Conservation (phyloP, 2,797 vertebrate genomes). For the Arrhamphus sclerolepis region DNA sequence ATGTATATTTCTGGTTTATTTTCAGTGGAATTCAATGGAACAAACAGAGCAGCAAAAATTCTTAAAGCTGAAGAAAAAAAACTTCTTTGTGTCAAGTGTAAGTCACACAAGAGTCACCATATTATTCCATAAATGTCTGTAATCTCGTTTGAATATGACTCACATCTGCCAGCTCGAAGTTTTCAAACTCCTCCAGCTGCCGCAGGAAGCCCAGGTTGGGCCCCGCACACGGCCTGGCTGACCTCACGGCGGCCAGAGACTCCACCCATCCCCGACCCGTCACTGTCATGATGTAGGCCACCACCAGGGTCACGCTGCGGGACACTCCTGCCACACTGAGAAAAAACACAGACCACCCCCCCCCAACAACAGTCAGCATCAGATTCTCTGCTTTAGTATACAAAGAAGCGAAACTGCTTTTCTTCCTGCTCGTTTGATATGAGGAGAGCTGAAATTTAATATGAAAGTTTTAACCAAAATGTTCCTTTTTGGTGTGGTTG, state of each 20-base stretch:
- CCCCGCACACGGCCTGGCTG: slow-evolving; percentile 87
- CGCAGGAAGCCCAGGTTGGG: slow-evolving; percentile 93
- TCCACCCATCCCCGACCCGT: slow-evolving; percentile 92
- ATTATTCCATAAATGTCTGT: too few species aligned
- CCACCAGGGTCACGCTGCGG: slow-evolving; percentile 91
- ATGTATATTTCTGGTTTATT: too few species aligned
- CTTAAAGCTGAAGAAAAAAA: too few species aligned
- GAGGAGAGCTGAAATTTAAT: slow-evolving; percentile 46
- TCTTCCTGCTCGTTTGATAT: slow-evolving; percentile 48
- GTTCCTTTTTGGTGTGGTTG: slow-evolving; percentile 50
- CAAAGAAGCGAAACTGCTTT: slow-evolving; percentile 54
- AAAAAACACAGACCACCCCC: slow-evolving; percentile 21
- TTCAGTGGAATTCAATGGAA: too few species aligned
- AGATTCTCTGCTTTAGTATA: slow-evolving; percentile 27
- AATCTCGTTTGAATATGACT: slow-evolving; percentile 19
- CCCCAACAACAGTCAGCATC: not conserved
- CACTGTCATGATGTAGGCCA: slow-evolving; percentile 94
- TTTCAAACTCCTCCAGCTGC: slow-evolving; percentile 92
- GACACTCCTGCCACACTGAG: slow-evolving; percentile 93
- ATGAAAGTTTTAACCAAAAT: slow-evolving; percentile 36
- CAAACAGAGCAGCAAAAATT: too few species aligned
- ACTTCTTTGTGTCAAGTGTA: too few species aligned
- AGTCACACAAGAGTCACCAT: too few species aligned
- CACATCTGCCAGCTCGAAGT: slow-evolving; percentile 85
- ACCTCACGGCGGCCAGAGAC: slow-evolving; percentile 84